Percentiles rank a stretch among this genome's conserved stretches.
phyloP scores from a whole-genome alignment of 2,888 invertebrate species.

The Frankliniella intonsa region DNA sequence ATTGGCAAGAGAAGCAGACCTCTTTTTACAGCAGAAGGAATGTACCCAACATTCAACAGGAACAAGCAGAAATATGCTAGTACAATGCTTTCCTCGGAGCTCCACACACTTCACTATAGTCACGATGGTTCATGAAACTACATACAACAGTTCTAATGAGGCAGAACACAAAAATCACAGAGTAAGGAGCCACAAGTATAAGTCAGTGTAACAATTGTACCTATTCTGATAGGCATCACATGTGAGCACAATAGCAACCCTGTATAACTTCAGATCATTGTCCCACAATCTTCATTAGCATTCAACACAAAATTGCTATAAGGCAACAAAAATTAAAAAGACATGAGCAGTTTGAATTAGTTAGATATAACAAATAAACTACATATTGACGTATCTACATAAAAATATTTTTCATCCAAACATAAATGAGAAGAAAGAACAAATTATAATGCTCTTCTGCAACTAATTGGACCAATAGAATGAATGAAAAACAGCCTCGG shows the following conservation, averaged over 20 bases:
- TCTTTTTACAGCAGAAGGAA: too few relatives aligned
- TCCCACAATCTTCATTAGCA: not conserved
- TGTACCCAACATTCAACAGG: too few relatives aligned
- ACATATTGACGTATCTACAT: not conserved
- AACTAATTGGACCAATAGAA: conserved; percentile 18
- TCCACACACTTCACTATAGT: too few relatives aligned
- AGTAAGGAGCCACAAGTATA: not conserved
- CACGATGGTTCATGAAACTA: too few relatives aligned
- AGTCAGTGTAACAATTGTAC: not conserved
- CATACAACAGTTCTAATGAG: not conserved
- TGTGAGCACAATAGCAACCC: not conserved
- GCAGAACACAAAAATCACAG: not conserved
- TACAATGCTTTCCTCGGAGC: too few relatives aligned
- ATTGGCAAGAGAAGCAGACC: too few relatives aligned
- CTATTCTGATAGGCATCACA: not conserved
- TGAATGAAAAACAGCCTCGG: not conserved
- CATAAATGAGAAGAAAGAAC: not conserved
- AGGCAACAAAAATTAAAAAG: not conserved
- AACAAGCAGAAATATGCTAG: too few relatives aligned
- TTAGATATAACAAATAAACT: not conserved
- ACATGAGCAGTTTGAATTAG: conserved; percentile 15
- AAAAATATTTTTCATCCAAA: not conserved
- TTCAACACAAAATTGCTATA: not conserved
- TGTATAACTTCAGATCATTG: not conserved
- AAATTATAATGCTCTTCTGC: not conserved